phyloP scores from a whole-genome alignment of 2,888 invertebrate genomes.

The Dryobotodes eremita region DNA sequence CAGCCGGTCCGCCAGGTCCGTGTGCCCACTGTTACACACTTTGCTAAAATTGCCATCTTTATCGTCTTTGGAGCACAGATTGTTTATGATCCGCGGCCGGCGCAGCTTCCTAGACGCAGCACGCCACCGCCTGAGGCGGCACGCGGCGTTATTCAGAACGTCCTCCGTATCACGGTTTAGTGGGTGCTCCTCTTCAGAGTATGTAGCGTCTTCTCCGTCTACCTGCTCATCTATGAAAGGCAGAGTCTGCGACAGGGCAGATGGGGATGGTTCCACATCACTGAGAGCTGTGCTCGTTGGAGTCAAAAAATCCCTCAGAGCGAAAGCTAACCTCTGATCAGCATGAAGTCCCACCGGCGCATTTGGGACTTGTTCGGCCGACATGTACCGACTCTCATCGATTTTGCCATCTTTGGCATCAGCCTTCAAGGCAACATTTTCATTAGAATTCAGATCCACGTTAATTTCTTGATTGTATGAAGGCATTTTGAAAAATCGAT shows the following conservation, averaged over 20 bases:
- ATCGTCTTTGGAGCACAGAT: conserved; percentile 81
- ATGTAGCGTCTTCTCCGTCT: conserved; percentile 74
- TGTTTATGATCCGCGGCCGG: conserved; percentile 87
- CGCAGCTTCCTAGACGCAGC: conserved; percentile 89
- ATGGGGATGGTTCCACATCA: conserved; percentile 77
- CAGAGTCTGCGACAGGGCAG: conserved; percentile 75
- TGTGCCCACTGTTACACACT: conserved; percentile 79
- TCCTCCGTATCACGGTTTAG: conserved; percentile 82
- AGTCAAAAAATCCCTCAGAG: conserved; percentile 84
- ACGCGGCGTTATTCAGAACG: conserved; percentile 86
- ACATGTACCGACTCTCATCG: conserved; percentile 74
- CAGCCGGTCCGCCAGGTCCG: conserved; percentile 87
- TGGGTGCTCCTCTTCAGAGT: conserved; percentile 82
- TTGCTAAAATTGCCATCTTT: conserved; percentile 75
- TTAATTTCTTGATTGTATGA: conserved; percentile 86
- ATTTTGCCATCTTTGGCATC: conserved; percentile 77
- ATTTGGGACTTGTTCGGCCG: conserved; percentile 71
- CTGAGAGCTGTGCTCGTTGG: conserved; percentile 72
- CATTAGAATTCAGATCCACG: conserved; percentile 84
- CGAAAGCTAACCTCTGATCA: conserved; percentile 83
- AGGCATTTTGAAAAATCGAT: conserved; percentile 81
- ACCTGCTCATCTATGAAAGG: conserved; percentile 85
- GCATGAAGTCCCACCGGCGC: conserved; percentile 79
- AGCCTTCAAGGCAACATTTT: conserved; percentile 78
- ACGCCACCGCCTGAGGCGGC: conserved; percentile 88